Evolutionary conservation across 2,888 invertebrate species (phyloP), one percentile per base, ranked within the genome.

Genomic region (Synanthedon formicaeformis): DNA sequence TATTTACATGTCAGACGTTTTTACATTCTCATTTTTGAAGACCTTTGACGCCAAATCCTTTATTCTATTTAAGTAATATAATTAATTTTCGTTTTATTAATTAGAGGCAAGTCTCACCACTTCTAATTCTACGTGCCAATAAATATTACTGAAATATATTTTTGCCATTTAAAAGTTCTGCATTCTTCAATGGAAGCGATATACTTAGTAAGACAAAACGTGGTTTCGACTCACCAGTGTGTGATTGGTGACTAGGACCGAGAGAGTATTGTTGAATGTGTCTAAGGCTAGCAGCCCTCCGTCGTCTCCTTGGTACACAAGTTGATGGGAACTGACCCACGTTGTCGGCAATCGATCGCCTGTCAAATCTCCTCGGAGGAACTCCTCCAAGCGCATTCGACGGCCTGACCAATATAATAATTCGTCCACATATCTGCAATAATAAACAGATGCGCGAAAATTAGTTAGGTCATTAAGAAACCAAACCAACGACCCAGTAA

Each of bases 331-430:
- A 67, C 93, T 92, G 67, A 95, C 91, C 95, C 95, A 95, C 63
- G 93, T 91, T 57, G 94, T 93, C 60, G 93, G 93, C 67, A 95
- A 88, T 56, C 93, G 88, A 64, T 90, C 90, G 55, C 92, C 92
- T 56, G 91, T 90, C 69, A 93, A 84, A 71, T 93, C 93, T 60
- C 92, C 94, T 76, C 93, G 93, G 63, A 95, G 89, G 78, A 94
- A 94, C 88, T 95, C 94, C 87, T 94, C 94, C 65, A 95, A 88
- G 58, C 94, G 92, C 92, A 95, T 94, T 61, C 95, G 92, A 63
- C 93, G 91, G 57, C 95, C 95, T 69, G 94, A 94, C 95, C 95
- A 95, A 82, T 95, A 95, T 59, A 95, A 89, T 65, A 95, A 89
- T 85, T 95, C 95, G 89, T 95, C 95, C 77, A 95, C 95, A 89